Evolutionary conservation across 1,140 invertebrate species (phyloP).

Genomic region (Tetramorium alpestre): DNA sequence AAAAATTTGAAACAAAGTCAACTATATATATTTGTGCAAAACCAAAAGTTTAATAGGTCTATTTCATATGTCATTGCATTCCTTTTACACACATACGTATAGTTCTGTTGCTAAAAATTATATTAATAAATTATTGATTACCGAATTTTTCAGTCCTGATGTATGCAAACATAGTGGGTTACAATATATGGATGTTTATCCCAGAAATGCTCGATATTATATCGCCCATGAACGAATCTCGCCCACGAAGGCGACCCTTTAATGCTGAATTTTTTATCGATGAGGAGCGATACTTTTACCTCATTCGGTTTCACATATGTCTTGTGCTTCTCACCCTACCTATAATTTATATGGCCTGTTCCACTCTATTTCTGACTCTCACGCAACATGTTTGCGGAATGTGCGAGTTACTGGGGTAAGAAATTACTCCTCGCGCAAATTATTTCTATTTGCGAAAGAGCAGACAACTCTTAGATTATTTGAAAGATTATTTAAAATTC

Average conservation of each 20-base stretch:
- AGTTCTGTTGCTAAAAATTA: background rate
- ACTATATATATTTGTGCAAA: background rate
- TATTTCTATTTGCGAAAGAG: conserved; percentile 14
- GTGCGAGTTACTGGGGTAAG: conserved; percentile 31
- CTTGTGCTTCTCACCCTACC: background rate
- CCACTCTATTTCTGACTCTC: background rate
- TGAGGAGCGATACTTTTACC: conserved; percentile 4
- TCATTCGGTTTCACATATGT: background rate
- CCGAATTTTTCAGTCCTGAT: background rate
- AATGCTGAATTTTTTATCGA: background rate
- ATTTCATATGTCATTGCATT: background rate
- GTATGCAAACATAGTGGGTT: background rate
- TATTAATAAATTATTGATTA: conserved; percentile 1
- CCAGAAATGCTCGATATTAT: conserved; percentile 28
- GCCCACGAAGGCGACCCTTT: background rate
- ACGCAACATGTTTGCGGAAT: conserved; percentile 34
- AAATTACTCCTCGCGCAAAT: background rate
- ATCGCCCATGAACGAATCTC: conserved; percentile 23
- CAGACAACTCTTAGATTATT: background rate
- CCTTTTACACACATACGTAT: background rate
- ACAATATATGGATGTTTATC: background rate
- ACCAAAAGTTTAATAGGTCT: background rate
- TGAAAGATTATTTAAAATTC: background rate
- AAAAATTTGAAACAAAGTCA: background rate
- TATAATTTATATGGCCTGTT: background rate